Conservation (phyloP, 2,888 invertebrate genomes). For the Octonoba sinensis region DNA sequence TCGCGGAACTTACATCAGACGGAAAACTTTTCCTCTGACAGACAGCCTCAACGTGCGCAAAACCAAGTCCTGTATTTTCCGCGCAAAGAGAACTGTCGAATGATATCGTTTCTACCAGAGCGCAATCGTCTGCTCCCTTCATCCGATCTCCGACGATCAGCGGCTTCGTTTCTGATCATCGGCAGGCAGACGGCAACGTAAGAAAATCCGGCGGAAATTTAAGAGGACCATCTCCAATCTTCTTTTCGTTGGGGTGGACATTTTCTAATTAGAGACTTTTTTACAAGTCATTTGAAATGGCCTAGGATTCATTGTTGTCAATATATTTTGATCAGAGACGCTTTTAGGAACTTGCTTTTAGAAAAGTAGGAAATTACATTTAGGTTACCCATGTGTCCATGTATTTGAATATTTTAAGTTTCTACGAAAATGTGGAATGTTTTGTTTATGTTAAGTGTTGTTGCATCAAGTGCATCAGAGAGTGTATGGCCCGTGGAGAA, state of each 20-base stretch:
- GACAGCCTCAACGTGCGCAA: conserved; percentile 29
- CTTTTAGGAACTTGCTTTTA: no score
- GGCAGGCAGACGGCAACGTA: neutral
- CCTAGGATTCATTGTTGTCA: no score
- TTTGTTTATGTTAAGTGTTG: conserved; percentile 9
- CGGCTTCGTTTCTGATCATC: conserved; percentile 5
- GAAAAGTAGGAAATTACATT: no score
- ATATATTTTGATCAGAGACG: no score
- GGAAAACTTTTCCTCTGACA: conserved; percentile 41
- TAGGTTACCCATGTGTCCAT: no score
- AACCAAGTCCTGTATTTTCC: conserved; percentile 17
- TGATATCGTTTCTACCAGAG: conserved; percentile 35
- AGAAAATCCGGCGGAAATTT: no score
- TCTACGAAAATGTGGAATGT: conserved; percentile 31
- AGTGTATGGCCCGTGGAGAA: conserved; percentile 42
- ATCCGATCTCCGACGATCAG: conserved; percentile 25
- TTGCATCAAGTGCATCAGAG: conserved; percentile 9
- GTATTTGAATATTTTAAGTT: no score
- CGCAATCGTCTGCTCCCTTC: conserved; percentile 22
- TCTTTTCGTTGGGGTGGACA: no score
- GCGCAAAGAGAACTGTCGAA: conserved; percentile 32
- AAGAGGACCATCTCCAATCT: no score
- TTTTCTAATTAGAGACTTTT: no score
- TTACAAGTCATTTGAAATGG: no score
- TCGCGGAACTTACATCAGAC: neutral